phyloP scores from a whole-genome alignment of 2,113 vertebrate genomes.

The Tapirus terrestris region DNA sequence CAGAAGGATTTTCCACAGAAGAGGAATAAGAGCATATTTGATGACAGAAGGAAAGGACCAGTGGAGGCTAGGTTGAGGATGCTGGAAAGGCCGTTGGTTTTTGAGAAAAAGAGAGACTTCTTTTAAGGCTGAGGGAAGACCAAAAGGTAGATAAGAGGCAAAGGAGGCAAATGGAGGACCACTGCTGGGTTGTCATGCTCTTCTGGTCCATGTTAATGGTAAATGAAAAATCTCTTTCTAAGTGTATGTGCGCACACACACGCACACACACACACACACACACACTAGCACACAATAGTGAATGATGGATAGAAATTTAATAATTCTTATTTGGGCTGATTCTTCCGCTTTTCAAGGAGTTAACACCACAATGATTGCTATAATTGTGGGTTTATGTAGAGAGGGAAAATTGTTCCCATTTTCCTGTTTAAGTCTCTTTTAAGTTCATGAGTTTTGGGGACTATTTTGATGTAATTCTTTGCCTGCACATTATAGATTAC shows the following conservation, averaged over 20 bases:
- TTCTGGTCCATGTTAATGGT: neutral
- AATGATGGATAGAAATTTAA: neutral
- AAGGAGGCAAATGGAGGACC: neutral
- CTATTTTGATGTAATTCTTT: neutral
- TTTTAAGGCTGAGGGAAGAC: neutral
- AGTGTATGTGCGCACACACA: rapidly evolving
- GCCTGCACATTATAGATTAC: neutral
- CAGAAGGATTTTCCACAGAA: neutral
- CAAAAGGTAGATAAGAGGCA: neutral
- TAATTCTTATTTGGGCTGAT: neutral
- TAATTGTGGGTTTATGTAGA: neutral
- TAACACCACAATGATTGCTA: neutral
- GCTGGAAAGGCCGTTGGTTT: neutral
- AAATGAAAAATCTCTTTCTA: neutral
- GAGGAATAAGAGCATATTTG: neutral
- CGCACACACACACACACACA: neutral
- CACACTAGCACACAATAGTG: neutral
- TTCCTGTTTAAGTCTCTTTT: neutral
- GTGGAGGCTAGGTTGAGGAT: neutral
- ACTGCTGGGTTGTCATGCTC: neutral
- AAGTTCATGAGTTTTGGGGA: neutral
- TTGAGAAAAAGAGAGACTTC: neutral
- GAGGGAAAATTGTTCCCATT: slow-evolving; percentile 10
- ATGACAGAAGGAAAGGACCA: neutral
- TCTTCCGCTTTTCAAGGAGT: neutral